Evolutionary conservation across 1,140 invertebrate species (phyloP), one percentile per base, ranked within the genome.

Genomic region (Papilio xuthus): DNA sequence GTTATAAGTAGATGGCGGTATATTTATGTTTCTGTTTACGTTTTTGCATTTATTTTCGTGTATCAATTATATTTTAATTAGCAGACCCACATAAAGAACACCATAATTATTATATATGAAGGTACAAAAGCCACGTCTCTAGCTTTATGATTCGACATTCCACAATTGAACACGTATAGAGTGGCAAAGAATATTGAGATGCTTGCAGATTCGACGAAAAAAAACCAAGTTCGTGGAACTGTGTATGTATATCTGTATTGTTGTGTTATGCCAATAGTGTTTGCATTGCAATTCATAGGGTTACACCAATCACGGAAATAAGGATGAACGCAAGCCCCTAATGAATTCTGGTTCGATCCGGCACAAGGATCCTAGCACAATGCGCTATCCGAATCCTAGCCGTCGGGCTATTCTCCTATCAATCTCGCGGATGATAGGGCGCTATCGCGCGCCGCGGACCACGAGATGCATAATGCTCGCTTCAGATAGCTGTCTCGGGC

Each of bases 371-470:
- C 53, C 23, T n/a, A 41, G 86, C 84, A 89, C 87, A 89, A 89
- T 87, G 79, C 80, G 50, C 81, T 84, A 84, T 86, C 88, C 88
- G 81, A 92, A 90, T 85, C 89, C 84, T 89, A 87, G 89, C 92
- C 92, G 85, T 83, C 82, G 91, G 91, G 91, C 86, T 89, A 91
- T 92, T 91, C 90, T 88, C 90, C 91, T 93, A 93, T 93, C 92
- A 93, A 93, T 93, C 92, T 92, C 83, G 76, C 69, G 90, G 92
- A 93, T 93, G 92, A 93, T 93, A 92, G 89, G 82, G 85, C 79
- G 85, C 88, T 91, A 92, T 93, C 90, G 88, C 83, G 47, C 67
- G 69, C 78, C 75, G 81, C 81, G 84, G 82, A 83, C 85, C 83
- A 83, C 85, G 86, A 88, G 88, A 88, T 92, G 90, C 92, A 92